A percentile compares a stretch with the other conserved stretches of the same genome.
phyloP scores from a whole-genome alignment of 2,113 vertebrate genomes.

The Osmerus eperlanus region DNA sequence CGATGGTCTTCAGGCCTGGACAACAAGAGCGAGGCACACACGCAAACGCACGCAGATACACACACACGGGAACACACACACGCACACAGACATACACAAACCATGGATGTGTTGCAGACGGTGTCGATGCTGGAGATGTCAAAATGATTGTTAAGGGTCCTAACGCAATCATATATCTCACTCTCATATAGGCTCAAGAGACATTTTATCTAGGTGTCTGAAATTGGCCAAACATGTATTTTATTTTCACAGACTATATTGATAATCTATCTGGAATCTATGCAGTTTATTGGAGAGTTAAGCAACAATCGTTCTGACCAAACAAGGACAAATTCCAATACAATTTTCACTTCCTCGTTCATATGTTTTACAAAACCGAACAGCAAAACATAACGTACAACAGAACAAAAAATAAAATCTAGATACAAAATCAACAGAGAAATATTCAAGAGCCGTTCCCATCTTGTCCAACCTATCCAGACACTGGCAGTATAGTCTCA shows the following conservation, averaged over 20 bases:
- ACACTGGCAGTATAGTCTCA: background rate
- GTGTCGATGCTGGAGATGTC: slow-evolving; percentile 21
- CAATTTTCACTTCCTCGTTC: background rate
- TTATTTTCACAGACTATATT: background rate
- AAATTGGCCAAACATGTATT: background rate
- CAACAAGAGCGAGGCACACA: slow-evolving; percentile 24
- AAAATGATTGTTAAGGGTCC: background rate
- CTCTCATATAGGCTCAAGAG: background rate
- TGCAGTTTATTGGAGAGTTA: slow-evolving; percentile 10
- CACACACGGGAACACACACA: slow-evolving; percentile 6
- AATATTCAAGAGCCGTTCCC: slow-evolving; percentile 69
- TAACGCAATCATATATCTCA: background rate
- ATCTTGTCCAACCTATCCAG: slow-evolving; percentile 32
- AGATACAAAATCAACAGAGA: slow-evolving; percentile 59
- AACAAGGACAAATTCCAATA: too few relatives aligned
- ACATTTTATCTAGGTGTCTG: too few relatives aligned
- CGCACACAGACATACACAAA: slow-evolving; percentile 13
- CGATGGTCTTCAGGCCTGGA: slow-evolving; percentile 97
- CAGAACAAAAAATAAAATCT: slow-evolving; percentile 47
- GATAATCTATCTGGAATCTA: background rate
- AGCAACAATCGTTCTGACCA: background rate
- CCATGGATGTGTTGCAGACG: slow-evolving; percentile 50
- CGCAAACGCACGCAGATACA: slow-evolving; percentile 15
- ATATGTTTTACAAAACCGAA: background rate
- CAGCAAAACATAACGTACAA: slow-evolving; percentile 22